Conservation (phyloP, 1,140 invertebrate species). For the Aphis gossypii region DNA sequence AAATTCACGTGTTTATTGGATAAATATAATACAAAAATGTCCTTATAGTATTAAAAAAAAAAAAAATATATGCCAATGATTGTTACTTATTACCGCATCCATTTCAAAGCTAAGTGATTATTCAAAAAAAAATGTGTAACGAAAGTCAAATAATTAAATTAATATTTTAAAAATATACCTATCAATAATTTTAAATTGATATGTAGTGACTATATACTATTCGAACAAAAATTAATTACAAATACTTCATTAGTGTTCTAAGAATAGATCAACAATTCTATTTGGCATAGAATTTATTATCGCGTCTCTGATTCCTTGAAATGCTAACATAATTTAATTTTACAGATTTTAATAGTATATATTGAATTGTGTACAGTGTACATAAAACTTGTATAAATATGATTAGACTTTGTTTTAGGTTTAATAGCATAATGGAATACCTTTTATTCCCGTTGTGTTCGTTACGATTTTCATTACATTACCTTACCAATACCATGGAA, state of each 20-base stretch:
- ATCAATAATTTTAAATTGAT: too few relatives aligned
- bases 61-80: not conserved
- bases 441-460: slow-evolving; percentile 14
- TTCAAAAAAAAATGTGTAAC: too few relatives aligned
- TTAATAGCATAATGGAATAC: slow-evolving; percentile 17
- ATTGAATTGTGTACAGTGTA: slow-evolving; percentile 2
- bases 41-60: not conserved
- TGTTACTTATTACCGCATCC: not conserved
- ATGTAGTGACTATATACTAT: too few relatives aligned
- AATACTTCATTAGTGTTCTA: not conserved
- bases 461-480: slow-evolving; percentile 11
- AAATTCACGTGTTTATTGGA: not conserved
- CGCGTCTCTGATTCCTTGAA: not conserved
- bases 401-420: not conserved
- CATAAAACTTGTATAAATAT: slow-evolving; percentile 13
- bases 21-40: not conserved
- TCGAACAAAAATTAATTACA: not conserved
- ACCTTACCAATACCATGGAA: not conserved
- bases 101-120: not conserved
- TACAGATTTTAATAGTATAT: slow-evolving; percentile 5
- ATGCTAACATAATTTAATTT: not conserved
- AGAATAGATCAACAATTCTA: not conserved
- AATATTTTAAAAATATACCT: too few relatives aligned
- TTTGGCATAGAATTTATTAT: not conserved
- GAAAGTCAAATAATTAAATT: too few relatives aligned